phyloP scores from a whole-genome alignment of 2,888 invertebrate genomes.

The Monopis laevigella region DNA sequence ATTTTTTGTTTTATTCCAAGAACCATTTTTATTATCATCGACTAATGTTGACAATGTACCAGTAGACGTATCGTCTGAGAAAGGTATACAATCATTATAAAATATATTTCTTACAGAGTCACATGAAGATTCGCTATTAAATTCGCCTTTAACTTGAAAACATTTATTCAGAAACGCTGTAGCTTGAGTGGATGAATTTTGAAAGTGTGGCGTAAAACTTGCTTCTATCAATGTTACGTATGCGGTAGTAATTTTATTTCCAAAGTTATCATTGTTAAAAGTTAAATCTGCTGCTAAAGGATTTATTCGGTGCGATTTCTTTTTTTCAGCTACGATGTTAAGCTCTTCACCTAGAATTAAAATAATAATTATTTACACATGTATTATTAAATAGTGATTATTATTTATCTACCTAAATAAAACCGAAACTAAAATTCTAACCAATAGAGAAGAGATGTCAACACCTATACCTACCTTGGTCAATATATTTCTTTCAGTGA shows the following conservation, averaged over 20 bases:
- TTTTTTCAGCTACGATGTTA: not conserved
- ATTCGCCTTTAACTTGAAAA: conserved; percentile 31
- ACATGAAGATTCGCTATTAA: conserved; percentile 13
- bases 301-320: not conserved
- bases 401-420: too few species aligned
- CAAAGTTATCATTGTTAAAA: not conserved
- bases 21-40: conserved; percentile 18
- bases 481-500: too few species aligned
- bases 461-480: too few species aligned
- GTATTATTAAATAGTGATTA: too few species aligned
- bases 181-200: conserved; percentile 43
- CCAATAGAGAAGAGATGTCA: too few species aligned
- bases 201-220: not conserved
- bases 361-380: too few species aligned
- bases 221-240: not conserved
- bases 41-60: conserved; percentile 23
- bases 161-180: conserved; percentile 55
- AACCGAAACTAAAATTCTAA: too few species aligned
- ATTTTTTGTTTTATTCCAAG: conserved; percentile 18
- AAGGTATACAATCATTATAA: too few species aligned
- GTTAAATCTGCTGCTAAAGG: not conserved
- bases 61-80: conserved; percentile 25
- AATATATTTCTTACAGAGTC: not conserved
- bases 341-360: too few species aligned
- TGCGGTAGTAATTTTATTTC: not conserved